Evolutionary conservation across 1,140 invertebrate species (phyloP), one percentile per base, ranked within the genome.

Genomic region (Homalodisca vitripennis): DNA sequence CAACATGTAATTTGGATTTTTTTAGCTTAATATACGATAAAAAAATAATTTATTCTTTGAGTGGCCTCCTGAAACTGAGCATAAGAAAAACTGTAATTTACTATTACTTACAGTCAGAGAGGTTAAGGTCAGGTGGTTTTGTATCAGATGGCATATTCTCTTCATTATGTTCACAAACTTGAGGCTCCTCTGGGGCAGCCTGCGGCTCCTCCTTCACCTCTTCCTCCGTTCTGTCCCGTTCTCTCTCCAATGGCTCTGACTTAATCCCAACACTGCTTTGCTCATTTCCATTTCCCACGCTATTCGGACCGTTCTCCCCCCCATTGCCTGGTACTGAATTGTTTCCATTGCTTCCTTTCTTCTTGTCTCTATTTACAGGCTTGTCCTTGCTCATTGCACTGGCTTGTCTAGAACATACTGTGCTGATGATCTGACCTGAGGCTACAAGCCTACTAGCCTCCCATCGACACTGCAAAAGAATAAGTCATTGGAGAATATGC

Each of bases 381-480:
- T 69, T 69, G 55, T 69, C 68, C 64, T 69, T 69, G 57, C 60
- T 69, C 68, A 69, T 67, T 41, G 32, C 32, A 66, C 10, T 66
- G 20, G 32, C n/a, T 66, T 22, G 24, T n/a, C 62, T 68, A 32
- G 24, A 51, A 63, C 60, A 51, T 51, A n/a, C 48, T 51, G 48
- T 14, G 3, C 3, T 51, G n/a, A 6, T n/a, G n/a, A n/a, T n/a
- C n/a, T n/a, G n/a, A n/a, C n/a, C n/a, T n/a, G n/a, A n/a, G n/a
- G n/a, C n/a, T n/a, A n/a, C n/a, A n/a, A n/a, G n/a, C n/a, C n/a
- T n/a, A n/a, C n/a, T n/a, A n/a, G n/a, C n/a, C n/a, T n/a, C n/a
- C n/a, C n/a, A n/a, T n/a, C n/a, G n/a, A n/a, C n/a, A n/a, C n/a
- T n/a, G n/a, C n/a, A n/a, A n/a, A n/a, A n/a, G n/a, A n/a, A n/a